A percentile compares a stretch with the other conserved stretches of the same genome.
Evolutionary conservation across 2,113 vertebrate species (phyloP).

Genomic region (Ovis canadensis): DNA sequence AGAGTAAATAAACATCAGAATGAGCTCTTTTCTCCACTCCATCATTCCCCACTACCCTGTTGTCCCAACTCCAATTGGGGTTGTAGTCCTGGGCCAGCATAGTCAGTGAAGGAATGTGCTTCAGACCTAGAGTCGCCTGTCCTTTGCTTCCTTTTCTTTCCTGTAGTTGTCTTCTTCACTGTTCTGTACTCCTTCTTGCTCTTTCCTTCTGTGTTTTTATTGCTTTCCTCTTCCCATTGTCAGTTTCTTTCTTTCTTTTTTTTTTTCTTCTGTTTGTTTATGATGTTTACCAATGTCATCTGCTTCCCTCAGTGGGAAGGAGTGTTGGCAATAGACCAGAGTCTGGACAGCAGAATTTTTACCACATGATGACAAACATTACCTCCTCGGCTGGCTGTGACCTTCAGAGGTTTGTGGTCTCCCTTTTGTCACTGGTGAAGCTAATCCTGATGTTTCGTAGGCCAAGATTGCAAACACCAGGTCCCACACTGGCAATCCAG

Average conservation of each 20-base stretch:
- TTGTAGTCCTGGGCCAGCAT: rapidly evolving
- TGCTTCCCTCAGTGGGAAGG: background rate
- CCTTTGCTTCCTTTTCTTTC: background rate
- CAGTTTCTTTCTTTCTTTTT: background rate
- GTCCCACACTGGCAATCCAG: background rate
- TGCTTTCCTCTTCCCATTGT: background rate
- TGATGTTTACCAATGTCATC: background rate
- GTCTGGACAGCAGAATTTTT: background rate
- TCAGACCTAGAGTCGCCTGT: rapidly evolving
- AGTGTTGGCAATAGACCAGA: background rate
- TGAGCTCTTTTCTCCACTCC: background rate
- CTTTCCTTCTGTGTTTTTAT: background rate
- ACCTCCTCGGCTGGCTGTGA: background rate
- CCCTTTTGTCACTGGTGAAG: background rate
- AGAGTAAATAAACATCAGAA: background rate
- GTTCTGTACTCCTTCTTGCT: background rate
- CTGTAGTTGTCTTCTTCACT: too few species aligned
- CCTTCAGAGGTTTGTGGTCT: background rate
- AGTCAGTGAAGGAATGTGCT: background rate
- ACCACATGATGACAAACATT: background rate
- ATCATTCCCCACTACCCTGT: background rate
- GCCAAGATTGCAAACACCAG: background rate
- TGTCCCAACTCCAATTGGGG: background rate
- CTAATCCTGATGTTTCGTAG: background rate
- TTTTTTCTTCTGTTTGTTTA: background rate